Evolutionary conservation across 2,888 invertebrate genomes (phyloP).

Genomic region (Actias luna): DNA sequence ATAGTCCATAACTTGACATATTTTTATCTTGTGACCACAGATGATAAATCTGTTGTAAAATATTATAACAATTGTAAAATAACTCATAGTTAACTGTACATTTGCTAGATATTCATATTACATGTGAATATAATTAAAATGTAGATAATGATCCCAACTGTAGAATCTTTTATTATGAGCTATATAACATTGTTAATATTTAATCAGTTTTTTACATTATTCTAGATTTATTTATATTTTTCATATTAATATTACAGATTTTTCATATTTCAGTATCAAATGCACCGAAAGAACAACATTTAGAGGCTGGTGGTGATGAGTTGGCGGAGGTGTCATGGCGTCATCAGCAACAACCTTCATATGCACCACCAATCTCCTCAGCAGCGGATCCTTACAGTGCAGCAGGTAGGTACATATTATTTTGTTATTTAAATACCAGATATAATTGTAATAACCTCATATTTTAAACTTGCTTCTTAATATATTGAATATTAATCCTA

Average conservation of each 20-base stretch:
- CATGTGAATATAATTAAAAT: too few species aligned
- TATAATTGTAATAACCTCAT: neutral
- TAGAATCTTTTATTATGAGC: too few species aligned
- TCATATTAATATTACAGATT: slow-evolving; percentile 27
- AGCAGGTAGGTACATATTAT: slow-evolving; percentile 76
- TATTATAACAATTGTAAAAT: too few species aligned
- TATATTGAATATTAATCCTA: neutral
- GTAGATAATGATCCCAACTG: too few species aligned
- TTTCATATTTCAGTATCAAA: slow-evolving; percentile 83
- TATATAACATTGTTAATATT: too few species aligned
- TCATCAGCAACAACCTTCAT: slow-evolving; percentile 85
- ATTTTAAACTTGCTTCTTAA: neutral
- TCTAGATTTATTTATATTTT: too few species aligned
- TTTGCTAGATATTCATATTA: too few species aligned
- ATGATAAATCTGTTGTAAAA: neutral
- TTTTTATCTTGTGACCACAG: neutral
- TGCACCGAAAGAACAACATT: slow-evolving; percentile 89
- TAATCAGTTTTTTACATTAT: too few species aligned
- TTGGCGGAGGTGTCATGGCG: slow-evolving; percentile 89
- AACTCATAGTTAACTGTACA: neutral
- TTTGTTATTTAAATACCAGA: neutral
- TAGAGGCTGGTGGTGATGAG: slow-evolving; percentile 88
- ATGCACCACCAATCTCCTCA: slow-evolving; percentile 84
- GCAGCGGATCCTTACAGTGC: slow-evolving; percentile 87
- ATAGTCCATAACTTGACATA: neutral